Percentiles rank a stretch among this genome's conserved stretches.
These are phyloP conservation scores for Girardinus metallicus DNA, from an alignment of 2,797 vertebrate genomes.

Conservation along the genomic window DNA sequence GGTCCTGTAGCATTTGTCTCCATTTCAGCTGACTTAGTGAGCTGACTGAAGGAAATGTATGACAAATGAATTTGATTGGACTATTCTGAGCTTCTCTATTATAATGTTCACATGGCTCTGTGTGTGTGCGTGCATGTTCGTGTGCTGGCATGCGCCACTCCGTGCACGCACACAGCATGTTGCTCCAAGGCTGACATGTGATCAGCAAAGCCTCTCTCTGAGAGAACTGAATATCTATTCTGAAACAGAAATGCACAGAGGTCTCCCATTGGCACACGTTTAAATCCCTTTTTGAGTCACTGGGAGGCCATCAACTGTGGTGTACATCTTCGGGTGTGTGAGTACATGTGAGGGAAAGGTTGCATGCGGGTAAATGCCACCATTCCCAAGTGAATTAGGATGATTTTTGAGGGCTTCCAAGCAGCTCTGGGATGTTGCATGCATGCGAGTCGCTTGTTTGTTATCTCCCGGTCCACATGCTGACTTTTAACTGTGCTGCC, in stretches of 20 bases:
- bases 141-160: constrained; percentile 3
- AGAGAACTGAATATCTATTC: constrained; percentile 58
- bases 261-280: constrained; percentile 59
- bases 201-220: constrained; percentile 50
- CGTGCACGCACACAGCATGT: constrained; percentile 15
- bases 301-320: constrained; percentile 50
- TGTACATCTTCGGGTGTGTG: constrained; percentile 16
- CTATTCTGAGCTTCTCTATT: constrained; percentile 38
- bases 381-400: constrained; percentile 62
- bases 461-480: constrained; percentile 72
- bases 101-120: constrained; percentile 14
- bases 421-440: constrained; percentile 40
- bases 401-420: constrained; percentile 57
- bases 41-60: constrained; percentile 46
- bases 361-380: constrained; percentile 58
- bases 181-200: constrained; percentile 30
- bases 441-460: constrained; percentile 52
- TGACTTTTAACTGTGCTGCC: constrained; percentile 55
- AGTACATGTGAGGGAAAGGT: constrained; percentile 28
- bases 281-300: constrained; percentile 51
- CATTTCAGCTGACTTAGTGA: constrained; percentile 45
- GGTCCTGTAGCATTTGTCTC: constrained; percentile 51
- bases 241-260: constrained; percentile 61
- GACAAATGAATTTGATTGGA: constrained; percentile 50
- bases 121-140: constrained; percentile 4